Base-by-base conservation (phyloP, 2,113 vertebrate genomes). In the human region DNA sequence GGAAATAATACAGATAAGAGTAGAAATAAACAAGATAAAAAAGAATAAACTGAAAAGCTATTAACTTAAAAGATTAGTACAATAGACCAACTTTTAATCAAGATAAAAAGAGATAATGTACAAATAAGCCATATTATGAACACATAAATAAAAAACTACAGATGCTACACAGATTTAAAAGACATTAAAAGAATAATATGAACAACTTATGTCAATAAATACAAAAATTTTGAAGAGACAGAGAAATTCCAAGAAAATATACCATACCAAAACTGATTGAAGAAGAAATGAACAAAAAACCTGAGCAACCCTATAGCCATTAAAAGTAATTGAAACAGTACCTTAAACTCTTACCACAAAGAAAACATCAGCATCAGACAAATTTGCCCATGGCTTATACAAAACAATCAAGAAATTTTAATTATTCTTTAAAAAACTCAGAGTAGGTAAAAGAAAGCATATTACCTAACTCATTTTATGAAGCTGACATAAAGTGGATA, bases 391-490 rank as follows among this genome's bases (percentile, higher is more conserved):
- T 57, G 72, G 43, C 30, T 86, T 92, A 91, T 59, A 50, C 20
- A 57, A 78, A 97, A 85, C 64, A 93, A 88, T 76, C 55, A 90
- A 80, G 14, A 48, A 89, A 75, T 81, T 85, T 64, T 35, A 86
- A 73, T 68, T 64, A 80, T 55, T 89, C 64, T 52, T 85, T 66
- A 25, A 14, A 57, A 84, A 78, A 75, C 76, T 80, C 40, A 55
- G 43, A 78, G 48, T 89, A 89, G n/a, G 38, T 89, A 89, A 92
- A 94, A 88, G 38, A 88, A 57, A 55, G 38, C 66, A 82, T 57
- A 82, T 73, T 70, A n/a, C 73, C 70, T 70, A 83, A 90, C 35
- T 75, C 93, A 97, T 80, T 93, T 95, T 93, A 50, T 81, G 55
- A 95, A 66, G 45, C 20, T 48, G 85, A 45, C 40, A 57, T 90